Percentiles rank a stretch among this genome's conserved stretches.
These are phyloP conservation scores for Nomada ferruginata DNA, from an alignment of 2,888 invertebrate genomes.

Conservation along the genomic window DNA sequence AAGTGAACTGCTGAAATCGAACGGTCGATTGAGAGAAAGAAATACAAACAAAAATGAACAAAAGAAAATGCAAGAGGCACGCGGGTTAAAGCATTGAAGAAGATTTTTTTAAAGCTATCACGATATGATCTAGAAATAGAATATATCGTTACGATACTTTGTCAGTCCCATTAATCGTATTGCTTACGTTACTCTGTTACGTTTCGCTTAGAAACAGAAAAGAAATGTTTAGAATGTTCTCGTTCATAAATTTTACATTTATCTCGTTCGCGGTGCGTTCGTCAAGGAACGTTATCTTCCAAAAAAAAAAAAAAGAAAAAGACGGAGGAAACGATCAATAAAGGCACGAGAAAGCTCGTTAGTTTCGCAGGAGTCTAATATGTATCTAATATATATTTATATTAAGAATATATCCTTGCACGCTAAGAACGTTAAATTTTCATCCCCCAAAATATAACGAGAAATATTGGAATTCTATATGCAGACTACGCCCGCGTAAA, in stretches of 20 bases:
- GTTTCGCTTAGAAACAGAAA: neutral
- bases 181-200: conserved; percentile 49
- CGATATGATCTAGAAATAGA: conserved; percentile 34
- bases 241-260: conserved; percentile 13
- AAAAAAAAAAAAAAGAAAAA: neutral
- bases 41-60: neutral
- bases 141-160: conserved; percentile 10
- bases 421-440: conserved; percentile 40
- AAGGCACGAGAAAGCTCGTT: conserved; percentile 53
- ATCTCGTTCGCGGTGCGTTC: neutral
- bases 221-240: neutral
- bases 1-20: conserved; percentile 10
- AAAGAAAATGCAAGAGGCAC: neutral
- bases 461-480: conserved; percentile 42
- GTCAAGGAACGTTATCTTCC: neutral
- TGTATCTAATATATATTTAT: neutral
- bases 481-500: conserved; percentile 70
- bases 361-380: conserved; percentile 30
- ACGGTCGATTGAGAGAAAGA: neutral
- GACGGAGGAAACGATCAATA: conserved; percentile 9
- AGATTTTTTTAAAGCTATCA: conserved; percentile 46
- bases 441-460: conserved; percentile 37
- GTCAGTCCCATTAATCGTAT: conserved; percentile 46
- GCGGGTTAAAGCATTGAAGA: conserved; percentile 17
- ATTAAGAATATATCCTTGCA: conserved; percentile 12